These are phyloP conservation scores for Mergus octosetaceus DNA, from an alignment of 2,797 vertebrate genomes.

Conservation along the genomic window DNA sequence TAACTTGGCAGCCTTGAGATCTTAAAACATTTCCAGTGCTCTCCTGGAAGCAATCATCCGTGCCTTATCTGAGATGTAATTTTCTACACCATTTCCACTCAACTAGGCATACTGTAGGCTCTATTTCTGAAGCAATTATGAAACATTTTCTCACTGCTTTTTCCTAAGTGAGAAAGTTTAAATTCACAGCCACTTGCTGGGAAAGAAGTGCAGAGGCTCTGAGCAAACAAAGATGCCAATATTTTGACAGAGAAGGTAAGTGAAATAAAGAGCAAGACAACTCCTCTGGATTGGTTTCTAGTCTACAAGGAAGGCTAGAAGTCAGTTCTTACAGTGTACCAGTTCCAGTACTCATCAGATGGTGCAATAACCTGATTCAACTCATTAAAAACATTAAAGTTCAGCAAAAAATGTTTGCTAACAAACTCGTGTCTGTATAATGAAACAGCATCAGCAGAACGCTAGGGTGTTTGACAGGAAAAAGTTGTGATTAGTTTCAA, in stretches of 20 bases:
- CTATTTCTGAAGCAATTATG: not conserved
- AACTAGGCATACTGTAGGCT: not conserved
- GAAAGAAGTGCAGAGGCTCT: not conserved
- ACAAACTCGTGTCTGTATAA: not conserved
- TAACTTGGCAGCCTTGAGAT: not conserved
- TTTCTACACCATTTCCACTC: not conserved
- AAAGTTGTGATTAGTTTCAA: not conserved
- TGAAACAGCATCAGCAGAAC: not conserved
- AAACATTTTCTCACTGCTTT: not conserved
- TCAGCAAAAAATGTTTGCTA: not conserved
- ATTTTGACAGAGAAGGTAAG: not conserved
- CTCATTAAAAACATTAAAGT: not conserved
- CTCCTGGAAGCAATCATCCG: not conserved
- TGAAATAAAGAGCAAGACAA: not conserved
- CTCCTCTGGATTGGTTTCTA: not conserved
- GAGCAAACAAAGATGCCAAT: not conserved
- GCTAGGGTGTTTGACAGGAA: not conserved
- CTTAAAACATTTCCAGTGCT: not conserved
- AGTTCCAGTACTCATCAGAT: not conserved
- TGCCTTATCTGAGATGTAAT: not conserved
- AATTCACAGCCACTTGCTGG: not conserved
- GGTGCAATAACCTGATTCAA: not conserved
- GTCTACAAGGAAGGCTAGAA: not conserved
- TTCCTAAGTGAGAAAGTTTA: not conserved
- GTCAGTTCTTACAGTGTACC: not conserved